These are phyloP conservation scores for Philonicus albiceps DNA, from an alignment of 2,888 invertebrate species.

Conservation along the genomic window DNA sequence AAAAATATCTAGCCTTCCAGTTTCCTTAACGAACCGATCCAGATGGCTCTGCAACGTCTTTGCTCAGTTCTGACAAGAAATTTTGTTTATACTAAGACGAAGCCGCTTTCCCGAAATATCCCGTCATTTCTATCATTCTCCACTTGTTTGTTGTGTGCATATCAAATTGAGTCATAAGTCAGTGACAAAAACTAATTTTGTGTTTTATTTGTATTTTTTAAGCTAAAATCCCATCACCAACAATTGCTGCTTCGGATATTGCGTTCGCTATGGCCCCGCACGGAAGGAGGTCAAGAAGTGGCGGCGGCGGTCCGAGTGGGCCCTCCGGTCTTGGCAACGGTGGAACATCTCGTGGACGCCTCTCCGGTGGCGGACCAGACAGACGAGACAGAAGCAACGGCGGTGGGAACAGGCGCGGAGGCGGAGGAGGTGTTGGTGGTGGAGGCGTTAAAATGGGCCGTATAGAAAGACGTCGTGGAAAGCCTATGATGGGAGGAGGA, in stretches of 20 bases:
- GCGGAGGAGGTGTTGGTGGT: not conserved
- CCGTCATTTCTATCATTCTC: not conserved
- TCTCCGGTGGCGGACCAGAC: not conserved
- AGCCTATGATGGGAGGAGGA: not conserved
- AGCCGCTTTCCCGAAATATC: not conserved
- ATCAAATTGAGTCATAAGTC: not conserved
- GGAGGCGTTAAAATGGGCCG: constrained; percentile 63
- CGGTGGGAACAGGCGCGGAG: constrained; percentile 11
- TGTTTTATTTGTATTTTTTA: not conserved
- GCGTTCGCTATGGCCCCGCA: constrained; percentile 45
- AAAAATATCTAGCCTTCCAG: not conserved
- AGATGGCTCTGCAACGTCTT: constrained; percentile 11
- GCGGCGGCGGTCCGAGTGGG: constrained; percentile 44
- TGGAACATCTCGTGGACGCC: not conserved
- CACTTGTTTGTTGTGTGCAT: not conserved
- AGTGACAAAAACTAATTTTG: not conserved
- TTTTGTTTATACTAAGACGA: not conserved
- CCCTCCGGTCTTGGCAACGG: not conserved
- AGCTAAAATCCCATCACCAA: not conserved
- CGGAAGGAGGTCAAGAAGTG: constrained; percentile 49
- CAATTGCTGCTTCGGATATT: not conserved
- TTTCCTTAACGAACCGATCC: not conserved
- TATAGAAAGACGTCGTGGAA: constrained; percentile 67
- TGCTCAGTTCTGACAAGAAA: not conserved
- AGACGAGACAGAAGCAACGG: constrained; percentile 31